Evolutionary conservation across 1,140 invertebrate genomes (phyloP).

Genomic region (Drosophila subobscura): DNA sequence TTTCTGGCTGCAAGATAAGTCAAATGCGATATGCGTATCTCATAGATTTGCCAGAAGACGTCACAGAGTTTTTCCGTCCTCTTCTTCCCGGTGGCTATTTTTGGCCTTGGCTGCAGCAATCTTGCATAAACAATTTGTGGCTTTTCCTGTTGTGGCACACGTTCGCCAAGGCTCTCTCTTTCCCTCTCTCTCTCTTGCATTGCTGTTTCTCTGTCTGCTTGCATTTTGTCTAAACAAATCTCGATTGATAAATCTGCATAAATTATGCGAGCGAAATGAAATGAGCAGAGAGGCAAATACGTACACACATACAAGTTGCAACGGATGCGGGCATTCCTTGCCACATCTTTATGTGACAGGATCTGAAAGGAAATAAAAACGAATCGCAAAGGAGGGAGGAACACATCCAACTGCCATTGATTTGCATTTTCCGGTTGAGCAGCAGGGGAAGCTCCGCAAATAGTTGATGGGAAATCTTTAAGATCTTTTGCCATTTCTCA

Average conservation of each 20-base stretch:
- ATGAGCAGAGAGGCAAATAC: slow-evolving; percentile 50
- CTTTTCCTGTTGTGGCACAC: slow-evolving; percentile 65
- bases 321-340: slow-evolving; percentile 64
- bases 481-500: not conserved
- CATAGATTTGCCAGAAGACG: slow-evolving; percentile 69
- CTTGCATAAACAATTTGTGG: slow-evolving; percentile 72
- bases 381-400: slow-evolving; percentile 6
- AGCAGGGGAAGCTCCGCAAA: slow-evolving; percentile 26
- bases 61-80: not conserved
- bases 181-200: slow-evolving; percentile 9
- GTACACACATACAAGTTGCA: slow-evolving; percentile 27
- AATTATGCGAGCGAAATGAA: slow-evolving; percentile 70
- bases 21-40: slow-evolving; percentile 81
- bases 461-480: slow-evolving; percentile 8
- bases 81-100: slow-evolving; percentile 56
- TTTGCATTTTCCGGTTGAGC: slow-evolving; percentile 61
- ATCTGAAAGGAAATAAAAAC: slow-evolving; percentile 36
- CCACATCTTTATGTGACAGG: slow-evolving; percentile 54
- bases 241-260: slow-evolving; percentile 75
- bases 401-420: slow-evolving; percentile 35
- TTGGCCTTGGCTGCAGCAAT: slow-evolving; percentile 43
- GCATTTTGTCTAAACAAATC: slow-evolving; percentile 74
- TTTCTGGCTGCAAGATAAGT: slow-evolving; percentile 72
- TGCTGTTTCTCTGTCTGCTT: slow-evolving; percentile 23
- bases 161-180: slow-evolving; percentile 31